A percentile compares a stretch with the other conserved stretches of the same genome.
Evolutionary conservation across 2,888 invertebrate species (phyloP).

Genomic region (Stramonita haemastoma): DNA sequence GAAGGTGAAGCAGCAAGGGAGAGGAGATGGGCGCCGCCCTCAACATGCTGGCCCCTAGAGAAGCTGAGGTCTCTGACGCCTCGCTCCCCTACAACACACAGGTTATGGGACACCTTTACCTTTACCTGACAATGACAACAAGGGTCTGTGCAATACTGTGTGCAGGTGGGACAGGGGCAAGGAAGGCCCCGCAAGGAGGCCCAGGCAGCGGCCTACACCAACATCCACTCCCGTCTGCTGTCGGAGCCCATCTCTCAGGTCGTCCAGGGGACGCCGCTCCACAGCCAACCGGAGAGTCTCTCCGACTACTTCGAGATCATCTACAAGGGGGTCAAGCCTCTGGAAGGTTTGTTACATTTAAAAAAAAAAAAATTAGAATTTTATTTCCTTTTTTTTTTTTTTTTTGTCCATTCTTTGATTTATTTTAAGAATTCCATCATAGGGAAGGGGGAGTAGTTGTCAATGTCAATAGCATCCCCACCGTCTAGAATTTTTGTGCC

Average conservation of each 20-base stretch:
- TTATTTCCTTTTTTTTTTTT: too few species aligned
- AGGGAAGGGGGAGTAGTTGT: not conserved
- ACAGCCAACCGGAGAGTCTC: slow-evolving; percentile 18
- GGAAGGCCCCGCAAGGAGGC: slow-evolving; percentile 27
- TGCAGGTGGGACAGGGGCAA: not conserved
- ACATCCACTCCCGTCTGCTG: slow-evolving; percentile 11
- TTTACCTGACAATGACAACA: too few species aligned
- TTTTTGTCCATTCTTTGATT: too few species aligned
- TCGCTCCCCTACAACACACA: too few species aligned
- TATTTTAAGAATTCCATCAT: not conserved
- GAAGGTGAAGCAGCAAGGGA: too few species aligned
- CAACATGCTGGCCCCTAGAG: too few species aligned
- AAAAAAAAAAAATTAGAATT: too few species aligned
- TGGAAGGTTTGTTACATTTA: slow-evolving; percentile 4
- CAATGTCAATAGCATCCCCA: not conserved
- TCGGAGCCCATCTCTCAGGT: slow-evolving; percentile 17
- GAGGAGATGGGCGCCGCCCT: too few species aligned
- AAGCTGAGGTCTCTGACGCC: too few species aligned
- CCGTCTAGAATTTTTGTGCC: too few species aligned
- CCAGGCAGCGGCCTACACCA: slow-evolving; percentile 26
- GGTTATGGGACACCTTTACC: too few species aligned
- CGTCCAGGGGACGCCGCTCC: slow-evolving; percentile 15
- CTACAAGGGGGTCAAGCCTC: slow-evolving; percentile 34
- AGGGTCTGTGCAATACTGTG: too few species aligned
- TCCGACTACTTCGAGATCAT: slow-evolving; percentile 30